These are phyloP conservation scores for Drosophila persimilis DNA, from an alignment of 1,140 invertebrate species.

Conservation along the genomic window DNA sequence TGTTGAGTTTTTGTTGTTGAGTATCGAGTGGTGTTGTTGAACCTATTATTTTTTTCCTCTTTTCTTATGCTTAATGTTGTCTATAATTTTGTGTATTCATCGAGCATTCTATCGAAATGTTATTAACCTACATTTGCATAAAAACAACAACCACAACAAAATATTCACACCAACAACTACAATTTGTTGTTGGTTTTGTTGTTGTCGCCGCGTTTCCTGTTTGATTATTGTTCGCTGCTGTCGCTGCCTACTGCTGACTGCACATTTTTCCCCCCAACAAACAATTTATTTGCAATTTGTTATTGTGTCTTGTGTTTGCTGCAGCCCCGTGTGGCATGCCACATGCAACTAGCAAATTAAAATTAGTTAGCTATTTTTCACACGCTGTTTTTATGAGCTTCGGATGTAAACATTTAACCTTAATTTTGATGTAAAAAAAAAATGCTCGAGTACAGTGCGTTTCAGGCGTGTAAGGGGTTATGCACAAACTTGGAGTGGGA, in stretches of 20 bases:
- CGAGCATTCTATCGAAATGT: constrained; percentile 73
- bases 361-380: constrained; percentile 76
- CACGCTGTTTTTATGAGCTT: constrained; percentile 73
- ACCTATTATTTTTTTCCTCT: too few relatives aligned
- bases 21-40: constrained; percentile 15
- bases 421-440: constrained; percentile 46
- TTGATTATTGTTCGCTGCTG: constrained; percentile 48
- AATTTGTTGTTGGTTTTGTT: constrained; percentile 55
- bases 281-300: constrained; percentile 72
- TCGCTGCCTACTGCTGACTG: constrained; percentile 6
- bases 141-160: constrained; percentile 34
- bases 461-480: too few relatives aligned
- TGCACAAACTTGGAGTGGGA: too few relatives aligned
- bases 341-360: constrained; percentile 72
- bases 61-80: neutral
- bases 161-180: constrained; percentile 42
- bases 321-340: constrained; percentile 36
- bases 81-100: constrained; percentile 57
- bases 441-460: too few relatives aligned
- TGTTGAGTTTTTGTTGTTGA: neutral
- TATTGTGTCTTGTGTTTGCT: constrained; percentile 27
- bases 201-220: constrained; percentile 68
- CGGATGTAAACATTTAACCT: constrained; percentile 77
- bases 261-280: constrained; percentile 53
- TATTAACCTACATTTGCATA: constrained; percentile 81